Percentiles rank a stretch among this genome's conserved stretches.
Conservation (phyloP, 2,113 vertebrate species). For the Terrapene triunguis region DNA sequence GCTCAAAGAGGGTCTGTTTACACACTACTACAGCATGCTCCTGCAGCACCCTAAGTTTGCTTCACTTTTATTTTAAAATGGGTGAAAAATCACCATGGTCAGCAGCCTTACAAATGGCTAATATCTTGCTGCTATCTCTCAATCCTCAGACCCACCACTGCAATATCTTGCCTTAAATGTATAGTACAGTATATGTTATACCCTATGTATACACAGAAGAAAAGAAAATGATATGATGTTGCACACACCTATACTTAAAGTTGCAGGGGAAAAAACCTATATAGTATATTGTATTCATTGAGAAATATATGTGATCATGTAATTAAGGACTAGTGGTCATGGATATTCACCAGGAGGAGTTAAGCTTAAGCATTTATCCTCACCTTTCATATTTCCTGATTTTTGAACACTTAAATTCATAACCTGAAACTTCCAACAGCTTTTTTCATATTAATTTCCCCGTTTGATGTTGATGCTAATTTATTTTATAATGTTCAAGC, state of each 20-base stretch:
- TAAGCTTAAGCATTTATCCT: constrained; percentile 9
- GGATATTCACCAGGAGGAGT: constrained; percentile 13
- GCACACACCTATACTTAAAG: constrained; percentile 46
- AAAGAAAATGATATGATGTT: constrained; percentile 39
- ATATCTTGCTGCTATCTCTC: constrained; percentile 47
- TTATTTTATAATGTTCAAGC: constrained; percentile 39
- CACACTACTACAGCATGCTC: neutral
- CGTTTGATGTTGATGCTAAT: neutral
- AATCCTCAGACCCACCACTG: neutral
- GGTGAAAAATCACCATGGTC: neutral
- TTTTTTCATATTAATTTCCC: neutral
- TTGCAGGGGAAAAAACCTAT: neutral
- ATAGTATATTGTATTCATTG: neutral
- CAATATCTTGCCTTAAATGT: neutral
- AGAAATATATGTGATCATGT: neutral
- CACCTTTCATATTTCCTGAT: neutral
- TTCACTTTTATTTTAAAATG: constrained; percentile 22
- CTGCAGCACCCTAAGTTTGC: neutral
- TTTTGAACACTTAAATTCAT: neutral
- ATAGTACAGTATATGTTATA: neutral
- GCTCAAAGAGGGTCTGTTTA: neutral
- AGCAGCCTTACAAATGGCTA: constrained; percentile 19
- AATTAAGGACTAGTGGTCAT: constrained; percentile 13
- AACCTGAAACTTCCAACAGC: neutral
- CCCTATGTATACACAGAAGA: neutral